Percentiles rank a stretch among this genome's conserved stretches.
phyloP scores from a whole-genome alignment of 2,888 invertebrate genomes.

The Omphaloscelis lunosa region DNA sequence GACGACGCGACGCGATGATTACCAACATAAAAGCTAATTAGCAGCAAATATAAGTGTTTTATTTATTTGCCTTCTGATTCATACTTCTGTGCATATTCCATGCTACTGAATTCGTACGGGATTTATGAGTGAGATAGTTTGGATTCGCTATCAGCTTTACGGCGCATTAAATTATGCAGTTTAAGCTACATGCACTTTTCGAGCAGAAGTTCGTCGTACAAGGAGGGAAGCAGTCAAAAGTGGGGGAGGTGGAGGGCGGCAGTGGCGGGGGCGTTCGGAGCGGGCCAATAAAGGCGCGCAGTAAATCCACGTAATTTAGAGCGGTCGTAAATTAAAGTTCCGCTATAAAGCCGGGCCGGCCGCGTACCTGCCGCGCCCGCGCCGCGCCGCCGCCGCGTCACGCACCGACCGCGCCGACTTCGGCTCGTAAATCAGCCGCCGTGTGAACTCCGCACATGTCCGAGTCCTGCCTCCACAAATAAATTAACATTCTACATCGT shows the following conservation, averaged over 20 bases:
- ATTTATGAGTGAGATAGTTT: slow-evolving; percentile 64
- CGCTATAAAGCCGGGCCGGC: slow-evolving; percentile 86
- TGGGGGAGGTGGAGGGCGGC: slow-evolving; percentile 76
- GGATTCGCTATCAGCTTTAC: slow-evolving; percentile 77
- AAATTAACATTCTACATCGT: slow-evolving; percentile 60
- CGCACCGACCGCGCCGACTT: slow-evolving; percentile 72
- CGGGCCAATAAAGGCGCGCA: slow-evolving; percentile 89
- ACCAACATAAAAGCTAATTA: slow-evolving; percentile 66
- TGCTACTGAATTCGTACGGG: slow-evolving; percentile 62
- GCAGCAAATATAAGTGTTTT: slow-evolving; percentile 63
- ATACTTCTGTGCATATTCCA: slow-evolving; percentile 60
- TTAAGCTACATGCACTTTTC: slow-evolving; percentile 77
- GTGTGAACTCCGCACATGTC: slow-evolving; percentile 80
- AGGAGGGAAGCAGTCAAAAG: slow-evolving; percentile 72
- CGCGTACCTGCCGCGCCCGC: slow-evolving; percentile 86
- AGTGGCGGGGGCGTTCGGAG: slow-evolving; percentile 81
- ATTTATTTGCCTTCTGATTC: slow-evolving; percentile 65
- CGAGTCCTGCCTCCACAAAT: slow-evolving; percentile 63
- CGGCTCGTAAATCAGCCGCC: slow-evolving; percentile 75
- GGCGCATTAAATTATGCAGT: slow-evolving; percentile 79
- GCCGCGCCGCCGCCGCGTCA: slow-evolving; percentile 72
- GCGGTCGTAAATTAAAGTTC: slow-evolving; percentile 90
- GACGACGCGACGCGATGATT: slow-evolving; percentile 49
- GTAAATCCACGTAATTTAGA: slow-evolving; percentile 91
- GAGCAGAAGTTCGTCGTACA: slow-evolving; percentile 76